A percentile compares a stretch with the other conserved stretches of the same genome.
Conservation (phyloP, 2,797 vertebrate species). For the Gymnothorax reevesii region DNA sequence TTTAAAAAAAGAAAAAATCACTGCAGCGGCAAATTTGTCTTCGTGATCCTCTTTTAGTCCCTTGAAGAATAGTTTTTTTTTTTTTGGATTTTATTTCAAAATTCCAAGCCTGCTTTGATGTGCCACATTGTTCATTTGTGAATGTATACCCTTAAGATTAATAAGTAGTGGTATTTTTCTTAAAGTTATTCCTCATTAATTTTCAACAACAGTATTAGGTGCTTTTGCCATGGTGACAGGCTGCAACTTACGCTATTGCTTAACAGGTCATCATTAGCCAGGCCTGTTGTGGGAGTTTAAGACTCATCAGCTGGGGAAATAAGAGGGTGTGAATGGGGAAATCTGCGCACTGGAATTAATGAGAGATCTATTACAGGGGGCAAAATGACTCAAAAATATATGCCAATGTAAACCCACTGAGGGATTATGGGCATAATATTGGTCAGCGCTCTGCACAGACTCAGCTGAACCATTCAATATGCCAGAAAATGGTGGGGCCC, state of each 20-base stretch:
- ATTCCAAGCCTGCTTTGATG: too few relatives aligned
- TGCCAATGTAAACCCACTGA: slow-evolving; percentile 44
- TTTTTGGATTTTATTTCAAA: too few relatives aligned
- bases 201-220: background rate
- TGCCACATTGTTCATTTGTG: too few relatives aligned
- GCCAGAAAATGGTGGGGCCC: background rate
- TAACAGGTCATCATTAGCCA: background rate
- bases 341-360: slow-evolving; percentile 49
- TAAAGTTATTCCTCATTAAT: background rate
- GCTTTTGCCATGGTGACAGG: background rate
- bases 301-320: background rate
- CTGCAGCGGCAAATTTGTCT: background rate
- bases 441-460: slow-evolving; percentile 50
- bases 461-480: slow-evolving; percentile 49
- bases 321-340: background rate
- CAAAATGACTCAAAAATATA: slow-evolving; percentile 48
- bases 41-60: background rate
- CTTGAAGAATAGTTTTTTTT: too few relatives aligned
- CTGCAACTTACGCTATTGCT: background rate
- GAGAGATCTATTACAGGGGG: slow-evolving; percentile 34
- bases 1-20: background rate
- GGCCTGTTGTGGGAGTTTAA: background rate
- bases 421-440: slow-evolving; percentile 59
- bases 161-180: background rate
- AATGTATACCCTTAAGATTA: background rate